phyloP scores from a whole-genome alignment of 2,113 vertebrate species.

The Tachysurus fulvidraco region DNA sequence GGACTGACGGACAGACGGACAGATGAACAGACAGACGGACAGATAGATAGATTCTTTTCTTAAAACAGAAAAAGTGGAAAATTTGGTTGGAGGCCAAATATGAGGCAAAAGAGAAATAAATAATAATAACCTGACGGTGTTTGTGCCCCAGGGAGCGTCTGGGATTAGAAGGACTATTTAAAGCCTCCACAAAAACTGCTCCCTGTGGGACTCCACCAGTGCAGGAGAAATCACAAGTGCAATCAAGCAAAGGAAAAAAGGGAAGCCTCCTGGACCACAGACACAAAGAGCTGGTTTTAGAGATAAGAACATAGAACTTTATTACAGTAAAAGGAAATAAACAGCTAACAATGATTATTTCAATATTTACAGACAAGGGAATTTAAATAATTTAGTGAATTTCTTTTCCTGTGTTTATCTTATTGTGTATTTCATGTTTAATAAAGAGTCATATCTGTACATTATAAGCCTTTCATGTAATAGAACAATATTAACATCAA shows the following conservation, averaged over 20 bases:
- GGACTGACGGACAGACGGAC: neutral
- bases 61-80: neutral
- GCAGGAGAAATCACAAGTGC: conserved; percentile 52
- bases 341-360: neutral
- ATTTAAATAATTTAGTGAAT: neutral
- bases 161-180: conserved; percentile 34
- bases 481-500: neutral
- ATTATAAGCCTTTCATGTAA: neutral
- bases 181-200: conserved; percentile 40
- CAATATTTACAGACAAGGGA: neutral
- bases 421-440: neutral
- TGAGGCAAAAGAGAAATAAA: conserved; percentile 30
- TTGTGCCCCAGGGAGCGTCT: conserved; percentile 1
- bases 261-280: conserved; percentile 31
- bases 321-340: neutral
- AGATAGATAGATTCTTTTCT: neutral
- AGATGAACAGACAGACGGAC: neutral
- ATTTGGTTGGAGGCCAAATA: neutral
- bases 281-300: conserved; percentile 11
- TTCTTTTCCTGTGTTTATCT: neutral
- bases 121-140: conserved; percentile 21
- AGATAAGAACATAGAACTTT: neutral
- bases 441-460: neutral
- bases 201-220: conserved; percentile 29
- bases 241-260: conserved; percentile 42